A percentile compares a stretch with the other conserved stretches of the same genome.
phyloP scores from a whole-genome alignment of 2,113 vertebrate genomes.

The Cynopterus brachyotis region DNA sequence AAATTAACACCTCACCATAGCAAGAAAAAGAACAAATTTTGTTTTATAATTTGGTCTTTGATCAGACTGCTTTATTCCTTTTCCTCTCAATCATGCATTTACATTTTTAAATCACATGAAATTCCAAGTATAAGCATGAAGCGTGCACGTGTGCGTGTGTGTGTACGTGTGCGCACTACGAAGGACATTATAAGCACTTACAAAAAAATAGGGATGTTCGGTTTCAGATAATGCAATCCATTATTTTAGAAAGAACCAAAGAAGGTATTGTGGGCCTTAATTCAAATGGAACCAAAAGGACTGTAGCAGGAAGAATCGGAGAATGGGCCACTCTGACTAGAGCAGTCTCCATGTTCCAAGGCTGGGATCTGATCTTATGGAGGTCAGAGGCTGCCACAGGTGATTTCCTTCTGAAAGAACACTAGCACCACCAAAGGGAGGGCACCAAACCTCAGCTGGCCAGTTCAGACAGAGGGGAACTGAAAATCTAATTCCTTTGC shows the following conservation, averaged over 20 bases:
- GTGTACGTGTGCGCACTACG: no score
- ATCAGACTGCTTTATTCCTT: neutral
- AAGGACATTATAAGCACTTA: neutral
- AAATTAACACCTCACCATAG: constrained; percentile 75
- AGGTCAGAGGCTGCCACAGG: neutral
- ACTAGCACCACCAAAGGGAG: neutral
- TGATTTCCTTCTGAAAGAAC: neutral
- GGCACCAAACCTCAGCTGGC: neutral
- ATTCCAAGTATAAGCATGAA: neutral
- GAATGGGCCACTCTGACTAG: neutral
- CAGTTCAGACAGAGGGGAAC: neutral
- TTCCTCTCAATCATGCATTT: neutral
- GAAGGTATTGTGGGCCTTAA: neutral
- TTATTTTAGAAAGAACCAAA: constrained; percentile 2
- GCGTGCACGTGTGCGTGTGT: no score
- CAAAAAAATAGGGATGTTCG: neutral
- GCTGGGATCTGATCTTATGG: no score
- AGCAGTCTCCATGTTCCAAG: no score
- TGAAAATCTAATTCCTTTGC: neutral
- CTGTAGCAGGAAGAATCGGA: neutral
- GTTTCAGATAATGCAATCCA: neutral
- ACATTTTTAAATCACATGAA: neutral
- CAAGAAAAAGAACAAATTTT: constrained; percentile 16
- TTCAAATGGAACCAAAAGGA: neutral
- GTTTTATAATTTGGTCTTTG: neutral